Evolutionary conservation across 2,888 invertebrate species (phyloP).

Genomic region (Mesochorus sp.): DNA sequence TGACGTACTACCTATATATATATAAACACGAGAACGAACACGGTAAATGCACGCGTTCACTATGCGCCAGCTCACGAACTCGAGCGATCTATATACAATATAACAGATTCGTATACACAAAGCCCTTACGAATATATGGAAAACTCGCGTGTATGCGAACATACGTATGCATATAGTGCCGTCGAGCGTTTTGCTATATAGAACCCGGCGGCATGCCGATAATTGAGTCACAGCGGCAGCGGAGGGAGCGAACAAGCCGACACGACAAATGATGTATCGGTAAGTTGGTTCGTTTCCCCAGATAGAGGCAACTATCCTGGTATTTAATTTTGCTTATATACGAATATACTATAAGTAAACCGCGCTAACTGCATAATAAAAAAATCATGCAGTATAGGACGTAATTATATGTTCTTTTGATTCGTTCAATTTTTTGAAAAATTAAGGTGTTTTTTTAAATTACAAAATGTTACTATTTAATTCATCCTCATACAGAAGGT

Average conservation of each 20-base stretch:
- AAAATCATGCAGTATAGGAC: too few relatives aligned
- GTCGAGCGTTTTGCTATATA: constrained; percentile 33
- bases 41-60: constrained; percentile 39
- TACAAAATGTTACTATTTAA: too few relatives aligned
- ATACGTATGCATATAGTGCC: constrained; percentile 10
- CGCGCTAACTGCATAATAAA: too few relatives aligned
- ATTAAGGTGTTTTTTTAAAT: too few relatives aligned
- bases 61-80: constrained; percentile 9
- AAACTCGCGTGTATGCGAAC: constrained; percentile 12
- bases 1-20: not conserved
- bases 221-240: constrained; percentile 72
- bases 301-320: constrained; percentile 76
- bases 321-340: constrained; percentile 43
- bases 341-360: too few relatives aligned
- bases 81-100: not conserved
- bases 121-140: constrained; percentile 34
- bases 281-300: constrained; percentile 74
- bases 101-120: not conserved
- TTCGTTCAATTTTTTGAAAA: too few relatives aligned
- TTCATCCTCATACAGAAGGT: too few relatives aligned
- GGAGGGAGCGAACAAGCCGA: constrained; percentile 60
- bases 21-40: constrained; percentile 39
- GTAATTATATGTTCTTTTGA: too few relatives aligned
- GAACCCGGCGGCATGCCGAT: constrained; percentile 60
- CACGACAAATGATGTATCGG: constrained; percentile 75